These are phyloP conservation scores for Bothrops jararaca DNA, from an alignment of 2,113 vertebrate species.

Conservation along the genomic window DNA sequence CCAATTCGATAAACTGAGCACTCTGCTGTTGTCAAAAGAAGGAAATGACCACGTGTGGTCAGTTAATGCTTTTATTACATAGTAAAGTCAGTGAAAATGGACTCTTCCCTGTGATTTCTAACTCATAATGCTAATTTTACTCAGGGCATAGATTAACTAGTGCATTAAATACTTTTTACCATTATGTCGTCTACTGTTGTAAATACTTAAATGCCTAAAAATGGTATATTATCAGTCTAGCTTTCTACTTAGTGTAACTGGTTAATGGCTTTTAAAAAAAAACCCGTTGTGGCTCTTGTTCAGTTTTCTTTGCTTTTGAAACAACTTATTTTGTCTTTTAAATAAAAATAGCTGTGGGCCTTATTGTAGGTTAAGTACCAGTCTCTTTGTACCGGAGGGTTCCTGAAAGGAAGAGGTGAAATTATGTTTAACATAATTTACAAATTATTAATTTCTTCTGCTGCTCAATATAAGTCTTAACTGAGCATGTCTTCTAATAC, in stretches of 20 bases:
- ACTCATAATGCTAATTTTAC: constrained; percentile 60
- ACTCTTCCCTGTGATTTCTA: constrained; percentile 49
- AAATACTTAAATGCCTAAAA: constrained; percentile 32
- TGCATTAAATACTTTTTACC: constrained; percentile 64
- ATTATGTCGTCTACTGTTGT: constrained; percentile 54
- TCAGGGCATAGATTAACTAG: constrained; percentile 70
- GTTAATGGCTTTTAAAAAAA: constrained; percentile 5
- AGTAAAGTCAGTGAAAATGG: constrained; percentile 37
- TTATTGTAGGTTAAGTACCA: constrained; percentile 14
- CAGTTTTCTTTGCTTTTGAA: not conserved
- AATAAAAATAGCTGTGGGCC: not conserved
- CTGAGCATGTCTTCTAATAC: constrained; percentile 14
- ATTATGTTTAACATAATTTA: constrained; percentile 2
- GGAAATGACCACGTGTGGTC: constrained; percentile 47
- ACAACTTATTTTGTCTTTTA: constrained; percentile 14
- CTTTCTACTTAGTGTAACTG: constrained; percentile 36
- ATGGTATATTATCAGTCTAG: constrained; percentile 40
- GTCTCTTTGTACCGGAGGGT: not conserved
- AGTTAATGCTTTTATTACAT: constrained; percentile 46
- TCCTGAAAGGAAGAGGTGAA: not conserved
- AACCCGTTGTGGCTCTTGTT: constrained; percentile 11
- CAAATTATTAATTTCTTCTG: constrained; percentile 20
- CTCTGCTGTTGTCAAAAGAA: constrained; percentile 22
- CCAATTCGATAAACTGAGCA: constrained; percentile 40
- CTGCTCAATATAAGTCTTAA: constrained; percentile 19